Conservation (phyloP, 2,888 invertebrate genomes). For the Sinohyriopsis cumingii region DNA sequence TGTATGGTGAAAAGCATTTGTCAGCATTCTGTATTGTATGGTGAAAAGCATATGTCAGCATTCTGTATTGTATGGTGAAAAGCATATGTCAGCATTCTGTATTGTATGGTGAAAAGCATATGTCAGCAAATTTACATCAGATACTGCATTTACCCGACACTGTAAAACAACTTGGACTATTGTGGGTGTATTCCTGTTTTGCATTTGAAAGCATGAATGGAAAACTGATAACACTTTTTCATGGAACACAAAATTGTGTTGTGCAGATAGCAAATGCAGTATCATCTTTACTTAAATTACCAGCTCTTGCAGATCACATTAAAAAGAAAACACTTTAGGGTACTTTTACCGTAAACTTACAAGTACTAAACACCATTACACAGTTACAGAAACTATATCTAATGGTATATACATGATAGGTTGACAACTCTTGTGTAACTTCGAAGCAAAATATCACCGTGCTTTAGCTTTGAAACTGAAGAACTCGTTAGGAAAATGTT, state of each 20-base stretch:
- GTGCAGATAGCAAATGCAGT: slow-evolving; percentile 26
- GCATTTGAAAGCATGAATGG: slow-evolving; percentile 32
- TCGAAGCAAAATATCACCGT: too few relatives aligned
- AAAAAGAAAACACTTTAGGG: not conserved
- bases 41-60: too few relatives aligned
- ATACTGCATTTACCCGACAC: slow-evolving; percentile 20
- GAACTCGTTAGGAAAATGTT: too few relatives aligned
- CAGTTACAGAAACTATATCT: slow-evolving; percentile 9
- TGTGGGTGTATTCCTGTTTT: slow-evolving; percentile 30
- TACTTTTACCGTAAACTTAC: slow-evolving; percentile 13
- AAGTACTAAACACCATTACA: slow-evolving; percentile 11
- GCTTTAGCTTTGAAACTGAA: too few relatives aligned
- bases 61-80: too few relatives aligned
- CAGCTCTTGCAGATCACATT: slow-evolving; percentile 8
- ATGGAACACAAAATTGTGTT: slow-evolving; percentile 24
- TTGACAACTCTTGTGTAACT: not conserved
- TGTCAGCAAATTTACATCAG: slow-evolving; percentile 27
- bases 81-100: too few relatives aligned
- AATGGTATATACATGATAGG: slow-evolving; percentile 11
- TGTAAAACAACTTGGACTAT: slow-evolving; percentile 22
- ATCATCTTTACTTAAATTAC: slow-evolving; percentile 17
- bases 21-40: too few relatives aligned
- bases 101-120: too few relatives aligned
- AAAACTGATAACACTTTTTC: slow-evolving; percentile 22
- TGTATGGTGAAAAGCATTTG: too few relatives aligned